phyloP scores from a whole-genome alignment of 2,113 vertebrate species.

The Caretta caretta region DNA sequence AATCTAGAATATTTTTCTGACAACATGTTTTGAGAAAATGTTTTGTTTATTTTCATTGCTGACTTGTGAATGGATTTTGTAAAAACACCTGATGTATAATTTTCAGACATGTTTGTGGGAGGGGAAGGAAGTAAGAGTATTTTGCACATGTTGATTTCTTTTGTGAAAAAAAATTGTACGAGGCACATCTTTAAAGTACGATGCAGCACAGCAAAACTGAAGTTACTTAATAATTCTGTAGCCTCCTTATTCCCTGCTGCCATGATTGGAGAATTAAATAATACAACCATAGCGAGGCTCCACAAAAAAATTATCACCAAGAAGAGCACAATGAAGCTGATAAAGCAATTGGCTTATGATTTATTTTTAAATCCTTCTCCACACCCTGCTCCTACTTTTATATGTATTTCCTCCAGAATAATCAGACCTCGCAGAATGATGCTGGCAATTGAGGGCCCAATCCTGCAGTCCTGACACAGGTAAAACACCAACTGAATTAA shows the following conservation, averaged over 20 bases:
- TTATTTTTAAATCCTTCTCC: constrained; percentile 3
- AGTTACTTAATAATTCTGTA: neutral
- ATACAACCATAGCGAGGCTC: neutral
- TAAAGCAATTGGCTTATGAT: neutral
- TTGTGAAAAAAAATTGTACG: constrained; percentile 21
- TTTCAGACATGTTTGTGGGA: constrained; percentile 15
- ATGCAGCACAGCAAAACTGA: neutral
- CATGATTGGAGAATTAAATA: neutral
- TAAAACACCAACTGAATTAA: neutral
- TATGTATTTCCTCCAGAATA: neutral
- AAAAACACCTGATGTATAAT: constrained; percentile 27
- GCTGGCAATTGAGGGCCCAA: neutral
- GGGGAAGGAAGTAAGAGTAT: neutral
- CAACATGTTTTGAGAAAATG: neutral
- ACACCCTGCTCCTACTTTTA: neutral
- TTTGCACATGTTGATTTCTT: constrained; percentile 33
- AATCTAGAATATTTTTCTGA: neutral
- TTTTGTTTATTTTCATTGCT: neutral
- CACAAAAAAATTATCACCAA: neutral
- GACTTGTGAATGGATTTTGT: neutral
- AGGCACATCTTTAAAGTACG: neutral
- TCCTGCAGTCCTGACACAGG: constrained; percentile 4
- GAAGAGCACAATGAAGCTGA: neutral
- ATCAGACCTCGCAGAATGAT: neutral
- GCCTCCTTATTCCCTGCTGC: neutral